phyloP scores from a whole-genome alignment of 2,797 vertebrate species.

The Enteromius anoplus region DNA sequence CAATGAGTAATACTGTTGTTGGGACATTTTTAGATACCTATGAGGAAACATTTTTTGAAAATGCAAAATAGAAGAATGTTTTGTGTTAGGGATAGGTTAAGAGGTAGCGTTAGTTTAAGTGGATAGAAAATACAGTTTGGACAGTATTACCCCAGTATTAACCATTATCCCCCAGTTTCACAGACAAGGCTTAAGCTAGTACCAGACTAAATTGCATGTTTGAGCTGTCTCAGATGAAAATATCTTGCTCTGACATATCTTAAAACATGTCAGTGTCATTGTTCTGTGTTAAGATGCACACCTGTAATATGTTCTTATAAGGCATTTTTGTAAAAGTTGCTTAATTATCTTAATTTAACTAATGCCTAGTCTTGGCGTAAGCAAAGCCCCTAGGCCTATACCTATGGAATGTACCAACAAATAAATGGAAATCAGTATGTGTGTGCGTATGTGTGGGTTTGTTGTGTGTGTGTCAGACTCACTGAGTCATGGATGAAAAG shows the following conservation, averaged over 20 bases:
- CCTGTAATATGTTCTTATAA: too few relatives aligned
- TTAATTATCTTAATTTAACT: too few relatives aligned
- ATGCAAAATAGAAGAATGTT: too few relatives aligned
- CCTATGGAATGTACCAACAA: not conserved
- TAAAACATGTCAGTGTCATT: too few relatives aligned
- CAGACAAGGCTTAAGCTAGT: too few relatives aligned
- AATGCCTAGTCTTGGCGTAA: too few relatives aligned
- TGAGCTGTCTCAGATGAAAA: too few relatives aligned
- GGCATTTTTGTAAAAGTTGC: too few relatives aligned
- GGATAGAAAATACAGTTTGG: not conserved
- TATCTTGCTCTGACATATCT: too few relatives aligned
- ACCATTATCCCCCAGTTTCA: not conserved
- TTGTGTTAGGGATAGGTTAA: too few relatives aligned
- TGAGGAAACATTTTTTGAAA: not conserved
- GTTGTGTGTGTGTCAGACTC: conserved; percentile 23
- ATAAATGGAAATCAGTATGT: not conserved
- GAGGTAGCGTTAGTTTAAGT: not conserved
- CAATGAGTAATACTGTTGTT: not conserved
- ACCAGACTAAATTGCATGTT: too few relatives aligned
- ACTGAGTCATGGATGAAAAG: conserved; percentile 31
- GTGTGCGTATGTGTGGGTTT: not conserved
- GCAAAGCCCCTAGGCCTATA: not conserved
- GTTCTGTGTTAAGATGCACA: too few relatives aligned
- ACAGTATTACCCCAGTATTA: not conserved
- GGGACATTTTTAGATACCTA: not conserved